Evolutionary conservation across 2,888 invertebrate species (phyloP).

Genomic region (Philaethria dido): DNA sequence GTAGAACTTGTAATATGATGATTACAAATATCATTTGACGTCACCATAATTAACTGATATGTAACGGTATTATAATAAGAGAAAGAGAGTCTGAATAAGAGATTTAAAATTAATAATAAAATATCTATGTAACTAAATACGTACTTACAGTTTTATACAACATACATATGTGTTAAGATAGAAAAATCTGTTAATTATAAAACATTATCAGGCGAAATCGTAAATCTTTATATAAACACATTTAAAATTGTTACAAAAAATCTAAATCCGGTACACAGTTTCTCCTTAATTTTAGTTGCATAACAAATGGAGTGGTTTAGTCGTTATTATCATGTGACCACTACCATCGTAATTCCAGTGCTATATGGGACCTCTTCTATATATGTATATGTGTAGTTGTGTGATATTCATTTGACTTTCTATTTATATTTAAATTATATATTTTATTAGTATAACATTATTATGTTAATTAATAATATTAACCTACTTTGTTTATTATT

Average conservation of each 20-base stretch:
- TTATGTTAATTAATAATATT: neutral
- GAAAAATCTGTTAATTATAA: neutral
- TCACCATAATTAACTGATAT: too few species aligned
- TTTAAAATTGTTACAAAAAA: conserved; percentile 6
- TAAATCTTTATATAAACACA: neutral
- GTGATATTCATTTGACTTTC: neutral
- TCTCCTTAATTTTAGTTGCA: conserved; percentile 16
- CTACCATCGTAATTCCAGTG: conserved; percentile 1
- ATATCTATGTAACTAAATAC: too few species aligned
- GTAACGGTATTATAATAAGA: too few species aligned
- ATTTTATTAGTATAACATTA: neutral
- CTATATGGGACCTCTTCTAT: neutral
- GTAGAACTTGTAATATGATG: too few species aligned
- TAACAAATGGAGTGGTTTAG: conserved; percentile 16
- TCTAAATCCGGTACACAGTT: neutral
- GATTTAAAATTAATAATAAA: too few species aligned
- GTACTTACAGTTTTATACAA: too few species aligned
- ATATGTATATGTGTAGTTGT: neutral
- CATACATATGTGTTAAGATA: neutral
- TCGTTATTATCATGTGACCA: conserved; percentile 29
- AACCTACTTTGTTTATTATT: neutral
- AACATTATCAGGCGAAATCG: neutral
- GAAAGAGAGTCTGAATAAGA: too few species aligned
- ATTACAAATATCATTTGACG: too few species aligned
- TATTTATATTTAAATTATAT: neutral